A percentile compares a stretch with the other conserved stretches of the same genome.
These are phyloP conservation scores for Saturnia japonica DNA, from an alignment of 2,888 invertebrate species.

Conservation along the genomic window DNA sequence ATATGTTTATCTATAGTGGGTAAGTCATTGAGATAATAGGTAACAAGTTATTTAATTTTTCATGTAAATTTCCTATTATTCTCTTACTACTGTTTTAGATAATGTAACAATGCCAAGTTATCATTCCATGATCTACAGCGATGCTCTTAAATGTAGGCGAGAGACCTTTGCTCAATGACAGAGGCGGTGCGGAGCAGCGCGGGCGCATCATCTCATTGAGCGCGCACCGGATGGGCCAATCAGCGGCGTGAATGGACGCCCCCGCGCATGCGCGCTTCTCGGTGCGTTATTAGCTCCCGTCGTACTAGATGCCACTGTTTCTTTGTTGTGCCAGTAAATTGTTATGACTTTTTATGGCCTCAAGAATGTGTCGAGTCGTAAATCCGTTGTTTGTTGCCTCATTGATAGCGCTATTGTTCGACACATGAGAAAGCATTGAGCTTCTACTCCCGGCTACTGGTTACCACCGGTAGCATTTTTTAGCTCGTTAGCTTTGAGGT, in stretches of 20 bases:
- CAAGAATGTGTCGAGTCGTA: constrained; percentile 68
- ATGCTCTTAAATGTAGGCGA: constrained; percentile 75
- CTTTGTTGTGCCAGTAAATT: constrained; percentile 76
- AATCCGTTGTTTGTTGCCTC: constrained; percentile 62
- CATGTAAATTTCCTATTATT: neutral
- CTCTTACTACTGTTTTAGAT: constrained; percentile 21
- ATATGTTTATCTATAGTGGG: neutral
- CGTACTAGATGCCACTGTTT: constrained; percentile 69
- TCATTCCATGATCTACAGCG: constrained; percentile 50
- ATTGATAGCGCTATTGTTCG: constrained; percentile 64
- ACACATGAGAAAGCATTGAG: constrained; percentile 48
- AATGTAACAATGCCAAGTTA: constrained; percentile 42
- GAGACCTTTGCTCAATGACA: constrained; percentile 79
- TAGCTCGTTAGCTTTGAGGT: constrained; percentile 53
- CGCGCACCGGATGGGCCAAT: constrained; percentile 81
- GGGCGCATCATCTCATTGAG: constrained; percentile 80
- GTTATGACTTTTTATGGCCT: constrained; percentile 73
- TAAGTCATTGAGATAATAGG: neutral
- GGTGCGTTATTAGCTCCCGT: constrained; percentile 67
- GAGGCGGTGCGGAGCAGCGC: constrained; percentile 59
- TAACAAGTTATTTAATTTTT: neutral
- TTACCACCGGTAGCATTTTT: constrained; percentile 49
- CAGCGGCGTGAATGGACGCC: constrained; percentile 81
- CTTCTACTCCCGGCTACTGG: constrained; percentile 44
- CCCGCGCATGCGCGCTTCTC: constrained; percentile 67